Evolutionary conservation across 1,140 invertebrate species (phyloP).

Genomic region (Lanistes nyassanus): DNA sequence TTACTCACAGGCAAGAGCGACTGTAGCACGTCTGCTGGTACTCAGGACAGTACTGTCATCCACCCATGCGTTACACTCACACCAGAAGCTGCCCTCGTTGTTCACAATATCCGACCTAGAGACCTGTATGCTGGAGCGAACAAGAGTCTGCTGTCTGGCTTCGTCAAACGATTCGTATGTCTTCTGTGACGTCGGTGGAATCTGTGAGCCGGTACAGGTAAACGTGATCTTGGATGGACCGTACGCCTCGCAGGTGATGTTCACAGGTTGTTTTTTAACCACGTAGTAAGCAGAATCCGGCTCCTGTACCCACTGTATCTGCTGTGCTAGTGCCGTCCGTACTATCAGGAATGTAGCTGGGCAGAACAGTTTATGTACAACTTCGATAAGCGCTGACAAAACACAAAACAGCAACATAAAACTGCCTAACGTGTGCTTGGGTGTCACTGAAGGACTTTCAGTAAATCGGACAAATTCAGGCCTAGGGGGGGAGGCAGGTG

Average conservation of each 20-base stretch:
- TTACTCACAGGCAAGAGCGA: slow-evolving; percentile 25
- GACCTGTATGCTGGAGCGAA: slow-evolving; percentile 19
- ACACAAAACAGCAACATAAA: too few relatives aligned
- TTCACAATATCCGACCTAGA: slow-evolving; percentile 14
- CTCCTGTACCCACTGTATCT: slow-evolving; percentile 22
- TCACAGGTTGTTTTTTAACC: slow-evolving; percentile 16
- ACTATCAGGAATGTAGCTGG: slow-evolving; percentile 23
- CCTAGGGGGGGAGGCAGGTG: too few relatives aligned
- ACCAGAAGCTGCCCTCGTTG: slow-evolving; percentile 17
- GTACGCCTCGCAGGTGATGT: slow-evolving; percentile 28
- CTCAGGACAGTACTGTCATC: neutral
- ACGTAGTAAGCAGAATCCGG: slow-evolving; percentile 30
- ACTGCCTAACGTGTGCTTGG: too few relatives aligned
- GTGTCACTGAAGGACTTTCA: too few relatives aligned
- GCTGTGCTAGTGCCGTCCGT: neutral
- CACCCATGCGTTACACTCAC: slow-evolving; percentile 27
- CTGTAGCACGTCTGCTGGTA: slow-evolving; percentile 5
- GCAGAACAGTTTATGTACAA: neutral
- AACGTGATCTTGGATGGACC: slow-evolving; percentile 25
- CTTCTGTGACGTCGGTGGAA: slow-evolving; percentile 22
- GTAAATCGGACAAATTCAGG: too few relatives aligned
- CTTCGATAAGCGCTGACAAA: neutral
- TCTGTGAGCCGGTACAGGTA: slow-evolving; percentile 21
- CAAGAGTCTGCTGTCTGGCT: slow-evolving; percentile 6
- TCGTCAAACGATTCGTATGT: slow-evolving; percentile 13